A percentile compares a stretch with the other conserved stretches of the same genome.
Conservation (phyloP, 1,140 invertebrate species). For the Charaxes varanes region DNA sequence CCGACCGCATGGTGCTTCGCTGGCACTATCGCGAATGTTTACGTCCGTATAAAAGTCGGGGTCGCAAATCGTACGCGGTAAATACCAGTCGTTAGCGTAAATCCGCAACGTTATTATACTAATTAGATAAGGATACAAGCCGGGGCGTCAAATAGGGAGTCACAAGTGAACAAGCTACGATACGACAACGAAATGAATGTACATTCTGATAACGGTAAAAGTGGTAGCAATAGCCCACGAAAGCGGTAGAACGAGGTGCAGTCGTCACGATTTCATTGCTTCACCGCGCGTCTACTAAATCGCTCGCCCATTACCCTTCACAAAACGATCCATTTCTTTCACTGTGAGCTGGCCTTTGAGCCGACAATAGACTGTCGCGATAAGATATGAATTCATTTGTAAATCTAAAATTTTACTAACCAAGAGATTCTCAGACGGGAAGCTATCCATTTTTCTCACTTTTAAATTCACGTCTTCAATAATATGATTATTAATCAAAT, state of each 20-base stretch:
- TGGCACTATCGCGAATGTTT: conserved; percentile 56
- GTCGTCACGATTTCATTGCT: conserved; percentile 53
- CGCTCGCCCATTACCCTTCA: conserved; percentile 32
- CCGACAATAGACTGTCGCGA: conserved; percentile 23
- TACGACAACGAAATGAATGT: conserved; percentile 64
- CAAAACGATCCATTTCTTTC: conserved; percentile 26
- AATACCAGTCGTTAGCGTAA: conserved; percentile 14
- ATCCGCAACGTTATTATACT: conserved; percentile 23
- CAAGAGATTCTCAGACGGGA: conserved; percentile 46
- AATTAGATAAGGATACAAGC: conserved; percentile 44
- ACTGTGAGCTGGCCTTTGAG: conserved; percentile 17
- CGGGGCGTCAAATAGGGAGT: conserved; percentile 23
- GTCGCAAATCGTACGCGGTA: conserved; percentile 15
- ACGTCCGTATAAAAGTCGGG: conserved; percentile 29
- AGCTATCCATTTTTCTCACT: conserved; percentile 52
- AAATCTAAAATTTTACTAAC: conserved; percentile 46
- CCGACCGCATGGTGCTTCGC: conserved; percentile 68
- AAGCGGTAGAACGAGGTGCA: conserved; percentile 58
- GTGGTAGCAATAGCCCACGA: conserved; percentile 60
- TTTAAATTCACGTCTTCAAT: no score
- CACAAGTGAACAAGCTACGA: conserved; percentile 39
- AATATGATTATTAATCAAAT: no score
- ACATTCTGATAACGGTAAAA: conserved; percentile 61
- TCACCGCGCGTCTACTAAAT: conserved; percentile 42
- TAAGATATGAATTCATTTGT: conserved; percentile 48